Evolutionary conservation across 37 sponge, comb jelly and placozoan species (phyloP).

Genomic region (Amphimedon queenslandica): DNA sequence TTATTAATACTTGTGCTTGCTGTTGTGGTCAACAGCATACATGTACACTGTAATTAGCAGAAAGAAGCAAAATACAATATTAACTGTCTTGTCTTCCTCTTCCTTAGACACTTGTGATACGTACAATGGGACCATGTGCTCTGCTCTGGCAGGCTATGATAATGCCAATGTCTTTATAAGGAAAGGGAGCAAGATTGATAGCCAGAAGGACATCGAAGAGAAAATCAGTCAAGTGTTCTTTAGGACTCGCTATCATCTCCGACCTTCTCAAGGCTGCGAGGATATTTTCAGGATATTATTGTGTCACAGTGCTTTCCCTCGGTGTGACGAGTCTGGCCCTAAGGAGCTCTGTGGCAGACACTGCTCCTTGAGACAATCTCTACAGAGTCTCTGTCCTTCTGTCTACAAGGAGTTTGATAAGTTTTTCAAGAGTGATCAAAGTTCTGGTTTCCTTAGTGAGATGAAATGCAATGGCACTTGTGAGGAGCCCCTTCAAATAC

Average conservation of each 20-base stretch:
- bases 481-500: no score
- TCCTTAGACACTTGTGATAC: conserved; percentile 8
- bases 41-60: no score
- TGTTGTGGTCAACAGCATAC: no score
- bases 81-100: no score
- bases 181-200: not conserved
- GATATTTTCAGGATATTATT: not conserved
- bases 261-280: conserved; percentile 11
- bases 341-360: not conserved
- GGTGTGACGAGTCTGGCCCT: not conserved
- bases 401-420: not conserved
- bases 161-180: not conserved
- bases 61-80: no score
- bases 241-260: not conserved
- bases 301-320: conserved; percentile 22
- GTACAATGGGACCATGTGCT: conserved; percentile 1
- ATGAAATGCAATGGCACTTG: not conserved
- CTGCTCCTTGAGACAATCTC: not conserved
- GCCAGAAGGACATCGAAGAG: not conserved
- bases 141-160: not conserved
- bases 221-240: no score
- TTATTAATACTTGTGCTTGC: no score
- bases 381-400: not conserved
- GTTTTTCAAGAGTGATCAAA: no score
- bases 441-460: no score